Evolutionary conservation across 2,113 vertebrate genomes (phyloP).

Genomic region (Echinops telfairi): DNA sequence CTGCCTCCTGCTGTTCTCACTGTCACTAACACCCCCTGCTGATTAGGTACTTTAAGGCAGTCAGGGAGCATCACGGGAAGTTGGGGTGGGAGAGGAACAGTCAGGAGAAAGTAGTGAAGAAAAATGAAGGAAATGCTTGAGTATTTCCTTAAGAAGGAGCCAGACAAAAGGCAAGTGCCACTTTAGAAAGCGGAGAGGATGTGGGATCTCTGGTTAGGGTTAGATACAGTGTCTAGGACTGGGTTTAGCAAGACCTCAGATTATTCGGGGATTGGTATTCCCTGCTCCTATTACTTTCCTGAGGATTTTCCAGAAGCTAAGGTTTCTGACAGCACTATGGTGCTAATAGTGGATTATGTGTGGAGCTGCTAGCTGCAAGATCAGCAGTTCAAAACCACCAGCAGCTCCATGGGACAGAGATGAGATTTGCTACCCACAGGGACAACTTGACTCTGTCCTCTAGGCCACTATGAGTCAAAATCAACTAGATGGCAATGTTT

Average conservation of each 20-base stretch:
- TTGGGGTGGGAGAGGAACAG: not conserved
- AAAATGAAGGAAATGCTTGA: not conserved
- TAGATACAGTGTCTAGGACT: not conserved
- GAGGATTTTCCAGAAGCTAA: not conserved
- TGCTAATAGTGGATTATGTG: too few species aligned
- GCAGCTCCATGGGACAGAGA: too few species aligned
- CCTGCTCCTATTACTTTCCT: not conserved
- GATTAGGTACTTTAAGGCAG: not conserved
- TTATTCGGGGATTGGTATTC: accelerated
- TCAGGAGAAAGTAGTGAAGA: not conserved
- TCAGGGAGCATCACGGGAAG: too few species aligned
- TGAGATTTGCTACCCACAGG: too few species aligned
- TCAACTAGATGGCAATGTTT: too few species aligned
- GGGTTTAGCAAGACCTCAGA: not conserved
- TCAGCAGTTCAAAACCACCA: too few species aligned
- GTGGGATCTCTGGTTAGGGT: not conserved
- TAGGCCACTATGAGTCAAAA: too few species aligned
- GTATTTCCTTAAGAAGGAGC: not conserved
- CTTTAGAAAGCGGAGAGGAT: not conserved
- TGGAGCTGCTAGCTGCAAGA: too few species aligned
- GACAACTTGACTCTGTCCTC: too few species aligned
- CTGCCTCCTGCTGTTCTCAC: too few species aligned
- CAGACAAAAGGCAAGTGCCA: too few species aligned
- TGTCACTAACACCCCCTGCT: not conserved
- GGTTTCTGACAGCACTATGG: too few species aligned